phyloP scores from a whole-genome alignment of 2,888 invertebrate species.

The Drosophila setosimentum region DNA sequence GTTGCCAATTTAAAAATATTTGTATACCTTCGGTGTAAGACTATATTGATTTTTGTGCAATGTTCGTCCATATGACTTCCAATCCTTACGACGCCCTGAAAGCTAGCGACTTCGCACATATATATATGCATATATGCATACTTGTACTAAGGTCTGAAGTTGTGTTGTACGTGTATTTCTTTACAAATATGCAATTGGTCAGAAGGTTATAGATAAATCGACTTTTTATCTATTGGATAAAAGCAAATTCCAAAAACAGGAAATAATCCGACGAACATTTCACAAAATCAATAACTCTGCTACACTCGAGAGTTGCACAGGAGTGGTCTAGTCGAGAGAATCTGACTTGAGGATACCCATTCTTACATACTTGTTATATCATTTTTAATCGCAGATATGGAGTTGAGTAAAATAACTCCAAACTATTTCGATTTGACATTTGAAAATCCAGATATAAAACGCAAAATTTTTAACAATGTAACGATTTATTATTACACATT shows the following conservation, averaged over 20 bases:
- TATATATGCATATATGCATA: not conserved
- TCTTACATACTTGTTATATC: not conserved
- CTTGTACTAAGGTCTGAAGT: not conserved
- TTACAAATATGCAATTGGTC: not conserved
- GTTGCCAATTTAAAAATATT: not conserved
- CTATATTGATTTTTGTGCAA: not conserved
- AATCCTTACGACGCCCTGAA: not conserved
- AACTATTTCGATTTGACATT: not conserved
- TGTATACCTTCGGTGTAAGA: not conserved
- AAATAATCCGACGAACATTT: not conserved
- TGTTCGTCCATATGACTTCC: not conserved
- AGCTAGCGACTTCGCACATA: not conserved
- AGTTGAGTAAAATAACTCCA: not conserved
- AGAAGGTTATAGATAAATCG: not conserved
- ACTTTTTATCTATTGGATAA: not conserved
- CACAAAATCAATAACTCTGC: not conserved
- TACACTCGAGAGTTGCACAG: not conserved
- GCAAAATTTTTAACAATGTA: not conserved
- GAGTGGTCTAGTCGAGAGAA: not conserved
- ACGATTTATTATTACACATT: not conserved
- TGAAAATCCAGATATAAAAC: not conserved
- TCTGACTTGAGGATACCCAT: not conserved
- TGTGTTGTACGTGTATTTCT: not conserved
- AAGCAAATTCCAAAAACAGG: not conserved
- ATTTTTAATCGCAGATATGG: not conserved